Base-by-base conservation (phyloP, 1,140 invertebrate genomes). In the Saxidomus purpurata region DNA sequence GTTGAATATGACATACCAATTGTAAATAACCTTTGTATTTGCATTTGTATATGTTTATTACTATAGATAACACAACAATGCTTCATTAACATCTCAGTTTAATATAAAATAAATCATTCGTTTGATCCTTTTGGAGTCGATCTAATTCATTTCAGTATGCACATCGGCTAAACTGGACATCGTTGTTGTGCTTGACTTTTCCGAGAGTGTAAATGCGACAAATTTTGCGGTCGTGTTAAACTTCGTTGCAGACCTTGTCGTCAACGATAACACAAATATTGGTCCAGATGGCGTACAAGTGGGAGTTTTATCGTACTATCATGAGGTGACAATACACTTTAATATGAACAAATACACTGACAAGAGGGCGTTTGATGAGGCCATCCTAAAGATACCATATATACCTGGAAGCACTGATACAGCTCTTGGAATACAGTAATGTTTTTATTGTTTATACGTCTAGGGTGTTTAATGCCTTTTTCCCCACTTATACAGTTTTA, bases 101-200 rank as follows among this genome's bases (percentile, higher is more conserved):
- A n/a, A n/a, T n/a, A n/a, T n/a, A n/a, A n/a, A n/a, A n/a, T n/a
- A n/a, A n/a, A n/a, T n/a, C n/a, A n/a, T n/a, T n/a, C n/a, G n/a
- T n/a, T n/a, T n/a, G n/a, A n/a, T n/a, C n/a, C n/a, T n/a, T n/a
- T n/a, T n/a, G n/a, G n/a, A n/a, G n/a, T n/a, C n/a, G n/a, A n/a
- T n/a, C n/a, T n/a, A n/a, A n/a, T 55, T 22, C n/a, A n/a, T 67
- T 67, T 34, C 85, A 87, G 85, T 34, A 22, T 87, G 85, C 59
- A 38, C 2, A 15, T 61, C 59, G 2, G n/a, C 71, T 2, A 38
- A 55, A 40, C 25, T 67, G 0, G 77, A 96, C 95, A 36, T 92
- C 3, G 86, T 92, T 0, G 83, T 92, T 47, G 81, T 90, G 15
- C 40, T 92, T 8, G 91, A 92, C 47, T 79, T 85, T 0, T 92